Base-by-base conservation (phyloP, 2,113 vertebrate genomes). In the Rhagologus leucostigma region DNA sequence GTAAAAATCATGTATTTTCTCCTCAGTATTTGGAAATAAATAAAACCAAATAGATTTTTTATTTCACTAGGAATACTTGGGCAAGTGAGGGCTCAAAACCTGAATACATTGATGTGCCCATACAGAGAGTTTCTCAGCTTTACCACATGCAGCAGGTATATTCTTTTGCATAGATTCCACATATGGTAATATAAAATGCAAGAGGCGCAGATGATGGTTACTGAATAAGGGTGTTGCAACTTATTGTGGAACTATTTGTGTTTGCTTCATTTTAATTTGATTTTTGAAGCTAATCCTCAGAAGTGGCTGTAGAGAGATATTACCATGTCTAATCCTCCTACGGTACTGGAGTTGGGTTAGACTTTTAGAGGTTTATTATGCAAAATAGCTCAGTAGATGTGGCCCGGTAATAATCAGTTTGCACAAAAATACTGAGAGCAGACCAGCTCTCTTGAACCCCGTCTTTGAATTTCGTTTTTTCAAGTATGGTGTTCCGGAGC, bases 261-360 rank as follows among this genome's bases (percentile, higher is more conserved):
- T 96, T 91, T 91, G 53, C 49, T 87, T 95, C 37, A 87, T 69
- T 95, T 91, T 87, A 84, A 91, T 84, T 94, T 87, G 77, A 87
- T 84, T 96, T 95, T 85, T 88, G 67, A 90, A 85, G 87, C 44
- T 79, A 77, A 55, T 90, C 55, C 63, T 93, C 75, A 90, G 78
- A 93, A 94, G 75, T 85, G 90, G 75, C 71, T 90, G 42, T 85
- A 57, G 42, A 71, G 53, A 67, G 26, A 20, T 55, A 74, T 69
- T 85, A 65, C 46, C 20, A 13, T 65, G 75, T 76, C 74, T 91
- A 76, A 87, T 85, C 53, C n/a, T 85, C 42, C 19, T 53, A 22
- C 0, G 1, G 63, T 8, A 60, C 35, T 76, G 47, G 44, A 52
- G 76, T 13, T 13, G 4, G 33, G 65, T 95, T 89, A 64, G 52